Percentiles rank a stretch among this genome's conserved stretches.
These are phyloP conservation scores for Alcedo atthis DNA, from an alignment of 2,797 vertebrate genomes.

Conservation along the genomic window DNA sequence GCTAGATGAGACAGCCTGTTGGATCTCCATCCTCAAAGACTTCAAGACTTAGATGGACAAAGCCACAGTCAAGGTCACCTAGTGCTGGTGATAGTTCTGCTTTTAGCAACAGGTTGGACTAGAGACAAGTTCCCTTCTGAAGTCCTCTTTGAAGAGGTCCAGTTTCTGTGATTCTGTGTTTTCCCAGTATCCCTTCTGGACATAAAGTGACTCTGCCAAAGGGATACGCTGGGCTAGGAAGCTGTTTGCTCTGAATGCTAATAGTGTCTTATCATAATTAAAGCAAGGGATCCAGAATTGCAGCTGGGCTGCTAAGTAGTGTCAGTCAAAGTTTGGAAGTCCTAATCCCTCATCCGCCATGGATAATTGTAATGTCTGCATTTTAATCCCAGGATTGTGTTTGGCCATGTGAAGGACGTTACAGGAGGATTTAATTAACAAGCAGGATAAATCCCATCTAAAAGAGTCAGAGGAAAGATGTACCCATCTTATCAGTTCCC, in stretches of 20 bases:
- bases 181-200: neutral
- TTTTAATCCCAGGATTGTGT: constrained; percentile 69
- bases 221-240: neutral
- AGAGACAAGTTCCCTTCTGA: neutral
- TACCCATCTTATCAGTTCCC: neutral
- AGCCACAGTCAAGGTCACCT: neutral
- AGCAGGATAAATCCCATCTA: constrained; percentile 46
- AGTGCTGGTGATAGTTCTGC: neutral
- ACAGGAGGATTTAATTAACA: constrained; percentile 57
- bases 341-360: constrained; percentile 62
- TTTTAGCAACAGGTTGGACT: neutral
- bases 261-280: constrained; percentile 11
- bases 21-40: neutral
- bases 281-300: constrained; percentile 25
- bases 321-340: constrained; percentile 54
- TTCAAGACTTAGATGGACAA: neutral
- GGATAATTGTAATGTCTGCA: constrained; percentile 67
- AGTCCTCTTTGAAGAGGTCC: neutral
- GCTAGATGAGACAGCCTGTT: neutral
- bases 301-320: constrained; percentile 52
- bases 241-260: constrained; percentile 17
- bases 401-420: constrained; percentile 46
- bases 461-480: constrained; percentile 27
- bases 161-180: neutral
- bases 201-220: neutral